These are phyloP conservation scores for Ciconia stormi DNA, from an alignment of 2,113 vertebrate genomes.

Conservation along the genomic window DNA sequence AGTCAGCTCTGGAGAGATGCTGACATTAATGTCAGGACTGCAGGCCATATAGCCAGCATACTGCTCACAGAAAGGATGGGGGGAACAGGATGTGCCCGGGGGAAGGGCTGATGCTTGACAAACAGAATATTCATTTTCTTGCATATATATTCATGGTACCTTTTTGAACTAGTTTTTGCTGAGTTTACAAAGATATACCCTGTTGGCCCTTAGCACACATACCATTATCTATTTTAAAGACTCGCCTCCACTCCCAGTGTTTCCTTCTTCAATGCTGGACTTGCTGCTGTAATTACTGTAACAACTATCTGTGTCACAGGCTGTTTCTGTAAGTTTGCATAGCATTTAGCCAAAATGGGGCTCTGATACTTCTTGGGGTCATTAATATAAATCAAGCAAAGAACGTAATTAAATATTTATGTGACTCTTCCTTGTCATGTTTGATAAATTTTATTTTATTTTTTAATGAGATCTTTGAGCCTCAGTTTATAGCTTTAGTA, in stretches of 20 bases:
- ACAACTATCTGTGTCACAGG: background rate
- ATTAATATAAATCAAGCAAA: slow-evolving; percentile 1
- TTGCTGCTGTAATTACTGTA: background rate
- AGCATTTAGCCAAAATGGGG: background rate
- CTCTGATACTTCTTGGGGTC: background rate
- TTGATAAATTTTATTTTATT: background rate
- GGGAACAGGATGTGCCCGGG: background rate
- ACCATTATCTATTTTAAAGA: background rate
- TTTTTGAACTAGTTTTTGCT: background rate
- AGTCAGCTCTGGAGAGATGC: background rate
- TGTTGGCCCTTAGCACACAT: background rate
- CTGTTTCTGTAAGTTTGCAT: background rate
- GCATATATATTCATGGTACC: accelerated
- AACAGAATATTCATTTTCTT: background rate
- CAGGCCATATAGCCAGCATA: background rate
- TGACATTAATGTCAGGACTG: background rate
- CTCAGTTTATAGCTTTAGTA: background rate
- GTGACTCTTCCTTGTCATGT: background rate
- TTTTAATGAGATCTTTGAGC: background rate
- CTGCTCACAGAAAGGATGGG: background rate
- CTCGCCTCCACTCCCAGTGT: background rate
- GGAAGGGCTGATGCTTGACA: background rate
- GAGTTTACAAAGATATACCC: background rate
- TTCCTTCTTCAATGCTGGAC: background rate
- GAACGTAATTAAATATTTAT: background rate